Evolutionary conservation across 2,888 invertebrate genomes (phyloP), one percentile per base, ranked within the genome.

Genomic region (Mythimna loreyi): DNA sequence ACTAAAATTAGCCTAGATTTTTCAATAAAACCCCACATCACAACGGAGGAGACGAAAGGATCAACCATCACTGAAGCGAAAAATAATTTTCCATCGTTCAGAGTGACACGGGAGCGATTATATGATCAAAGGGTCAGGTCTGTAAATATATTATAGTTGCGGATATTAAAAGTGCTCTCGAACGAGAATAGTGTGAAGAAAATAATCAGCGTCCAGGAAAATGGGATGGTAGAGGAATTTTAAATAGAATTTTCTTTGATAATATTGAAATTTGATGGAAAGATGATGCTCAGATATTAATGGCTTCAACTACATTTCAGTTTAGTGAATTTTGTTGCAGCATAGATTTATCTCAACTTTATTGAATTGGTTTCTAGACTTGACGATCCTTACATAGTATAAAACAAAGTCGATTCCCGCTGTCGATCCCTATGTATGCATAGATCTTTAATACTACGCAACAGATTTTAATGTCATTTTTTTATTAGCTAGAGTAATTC

Each of bases 11-110:
- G 64, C 69, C 59, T 58, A 67, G 70, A 70, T 72, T 67, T 63
- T 78, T 81, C 65, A 70, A 73, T 69, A 78, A 67, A 70, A 80
- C 45, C 56, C 13, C 70, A 16, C 71, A 50, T 77, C 63, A 69
- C 21, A 25, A 33, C 21, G 43, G 49, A 3, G 56, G 19, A 19
- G 25, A 47, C 33, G 7, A 57, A 79, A 59, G 70, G 61, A 73
- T 76, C 69, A 67, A 71, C 62, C 67, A 60, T 72, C 63, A 49
- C 21, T 67, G 65, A 50, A 71, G 75, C 78, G 85, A 78, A 85
- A 82, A 85, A 75, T 83, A 83, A 83, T 83, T 83, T 83, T 75
- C 78, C 60, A 83, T 72, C 72, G 69, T 66, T 82, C 70, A 73
- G 11, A 33, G 70, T 83, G 81, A 85, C 81, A 62, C 58, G 71